Base-by-base conservation (phyloP, 1,140 invertebrate genomes). In the Saccostrea echinata region DNA sequence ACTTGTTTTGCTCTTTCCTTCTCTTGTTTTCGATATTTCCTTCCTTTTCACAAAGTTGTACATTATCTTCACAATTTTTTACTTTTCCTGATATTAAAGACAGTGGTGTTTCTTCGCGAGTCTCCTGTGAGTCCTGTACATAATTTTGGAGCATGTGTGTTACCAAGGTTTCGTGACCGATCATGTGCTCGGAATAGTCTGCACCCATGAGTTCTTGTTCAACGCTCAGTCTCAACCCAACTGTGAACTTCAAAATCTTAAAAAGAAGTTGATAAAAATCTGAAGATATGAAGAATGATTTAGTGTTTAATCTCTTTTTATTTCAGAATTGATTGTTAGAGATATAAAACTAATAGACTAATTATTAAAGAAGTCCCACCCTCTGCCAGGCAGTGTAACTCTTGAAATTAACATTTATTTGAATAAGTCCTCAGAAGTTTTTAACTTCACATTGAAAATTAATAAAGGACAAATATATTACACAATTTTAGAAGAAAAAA, bases 151-250 rank as follows among this genome's bases (percentile, higher is more conserved):
- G 11, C 35, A 83, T 83, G 11, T 83, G 81, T 21, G 18, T 80
- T 4, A 85, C 68, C 30, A 57, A 61, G 3, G 89, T 76, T 13
- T 88, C 84, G 9, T 82, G 53, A 24, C 84, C 87, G 35, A 90
- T 86, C 80, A 89, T 88, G 82, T 95, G 94, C 51, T 95, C 94
- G 4, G 93, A 90, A 71, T 91, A 91, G 86, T 95, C 94, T 0
- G 94, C 92, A 1, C 94, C 94, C 2, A 93, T 90, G 11, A 92
- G 89, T 88, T 95, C 94, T 55, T 95, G 91, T 80, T 94, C 93
- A 8, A 88, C 55, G 11, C 87, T 88, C 88, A 95, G 88, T 30
- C 94, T 88, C 12, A 95, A 84, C 0, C 94, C 94, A 35, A 94
- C 88, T 18, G 91, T 92, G n/a, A 91, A 86, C 27, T 94, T 86